These are phyloP conservation scores for Stegostoma tigrinum DNA, from an alignment of 2,113 vertebrate genomes.

Conservation along the genomic window DNA sequence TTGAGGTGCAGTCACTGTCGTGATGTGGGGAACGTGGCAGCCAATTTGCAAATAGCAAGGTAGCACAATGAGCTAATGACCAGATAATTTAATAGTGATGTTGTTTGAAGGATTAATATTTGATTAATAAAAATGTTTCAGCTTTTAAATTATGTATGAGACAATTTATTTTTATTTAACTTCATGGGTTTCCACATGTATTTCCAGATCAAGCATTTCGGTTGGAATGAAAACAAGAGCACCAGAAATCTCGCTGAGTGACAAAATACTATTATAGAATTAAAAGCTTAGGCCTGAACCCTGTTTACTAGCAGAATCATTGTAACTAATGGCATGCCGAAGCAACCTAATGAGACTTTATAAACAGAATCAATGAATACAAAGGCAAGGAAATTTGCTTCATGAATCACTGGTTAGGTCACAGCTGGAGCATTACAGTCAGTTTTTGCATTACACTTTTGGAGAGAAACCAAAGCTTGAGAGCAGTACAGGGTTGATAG, in stretches of 20 bases:
- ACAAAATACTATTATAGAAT: neutral
- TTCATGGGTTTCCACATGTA: neutral
- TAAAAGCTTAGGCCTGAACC: neutral
- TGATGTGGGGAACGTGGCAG: neutral
- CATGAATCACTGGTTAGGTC: neutral
- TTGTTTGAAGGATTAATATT: neutral
- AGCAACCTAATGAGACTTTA: neutral
- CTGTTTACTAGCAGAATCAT: neutral
- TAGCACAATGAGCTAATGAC: neutral
- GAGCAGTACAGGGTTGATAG: neutral
- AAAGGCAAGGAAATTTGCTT: neutral
- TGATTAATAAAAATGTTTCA: neutral
- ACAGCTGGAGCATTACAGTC: neutral
- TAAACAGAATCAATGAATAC: neutral
- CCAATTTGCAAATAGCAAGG: neutral
- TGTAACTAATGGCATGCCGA: neutral
- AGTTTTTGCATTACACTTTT: neutral
- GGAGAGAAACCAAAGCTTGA: neutral
- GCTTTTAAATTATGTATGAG: neutral
- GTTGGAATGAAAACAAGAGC: neutral
- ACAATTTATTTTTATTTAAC: neutral
- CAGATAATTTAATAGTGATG: neutral
- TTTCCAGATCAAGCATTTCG: neutral
- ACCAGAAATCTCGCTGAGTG: neutral
- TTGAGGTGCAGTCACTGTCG: neutral